Conservation (phyloP, 2,888 invertebrate species). For the Dryococelus australis region DNA sequence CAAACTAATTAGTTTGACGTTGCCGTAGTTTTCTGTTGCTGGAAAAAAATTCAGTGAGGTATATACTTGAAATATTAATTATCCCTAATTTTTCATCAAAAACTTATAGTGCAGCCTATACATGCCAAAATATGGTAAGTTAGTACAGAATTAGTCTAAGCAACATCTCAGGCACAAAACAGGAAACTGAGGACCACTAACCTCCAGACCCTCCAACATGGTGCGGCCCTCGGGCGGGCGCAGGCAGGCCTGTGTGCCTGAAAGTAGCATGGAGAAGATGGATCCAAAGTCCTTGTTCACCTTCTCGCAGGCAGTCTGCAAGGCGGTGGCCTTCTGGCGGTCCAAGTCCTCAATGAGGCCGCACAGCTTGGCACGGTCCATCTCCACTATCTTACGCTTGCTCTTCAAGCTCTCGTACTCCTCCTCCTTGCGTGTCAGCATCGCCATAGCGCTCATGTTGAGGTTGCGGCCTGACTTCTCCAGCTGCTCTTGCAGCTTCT, state of each 20-base stretch:
- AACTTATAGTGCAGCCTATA: no score
- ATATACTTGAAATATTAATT: no score
- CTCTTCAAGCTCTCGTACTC: constrained; percentile 75
- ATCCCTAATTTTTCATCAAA: no score
- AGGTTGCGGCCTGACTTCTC: constrained; percentile 75
- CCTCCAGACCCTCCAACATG: constrained; percentile 88
- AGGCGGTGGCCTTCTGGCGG: constrained; percentile 84
- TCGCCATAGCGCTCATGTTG: constrained; percentile 85
- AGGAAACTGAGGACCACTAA: constrained; percentile 53
- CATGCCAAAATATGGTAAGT: no score
- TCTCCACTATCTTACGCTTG: constrained; percentile 75
- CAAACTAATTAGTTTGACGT: no score
- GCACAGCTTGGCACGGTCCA: constrained; percentile 76
- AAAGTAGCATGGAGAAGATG: constrained; percentile 90
- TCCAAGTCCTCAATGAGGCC: constrained; percentile 88
- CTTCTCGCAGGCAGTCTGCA: constrained; percentile 82
- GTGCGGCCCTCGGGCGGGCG: constrained; percentile 75
- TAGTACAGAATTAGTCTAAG: no score
- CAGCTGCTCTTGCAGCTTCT: constrained; percentile 66
- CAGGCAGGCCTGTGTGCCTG: constrained; percentile 90
- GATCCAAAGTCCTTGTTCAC: constrained; percentile 94
- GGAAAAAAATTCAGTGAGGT: no score
- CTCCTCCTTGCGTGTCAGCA: constrained; percentile 87
- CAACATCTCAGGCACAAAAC: no score
- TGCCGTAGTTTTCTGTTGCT: no score